Conservation (phyloP, 2,888 invertebrate species). For the Xanthia icteritia region DNA sequence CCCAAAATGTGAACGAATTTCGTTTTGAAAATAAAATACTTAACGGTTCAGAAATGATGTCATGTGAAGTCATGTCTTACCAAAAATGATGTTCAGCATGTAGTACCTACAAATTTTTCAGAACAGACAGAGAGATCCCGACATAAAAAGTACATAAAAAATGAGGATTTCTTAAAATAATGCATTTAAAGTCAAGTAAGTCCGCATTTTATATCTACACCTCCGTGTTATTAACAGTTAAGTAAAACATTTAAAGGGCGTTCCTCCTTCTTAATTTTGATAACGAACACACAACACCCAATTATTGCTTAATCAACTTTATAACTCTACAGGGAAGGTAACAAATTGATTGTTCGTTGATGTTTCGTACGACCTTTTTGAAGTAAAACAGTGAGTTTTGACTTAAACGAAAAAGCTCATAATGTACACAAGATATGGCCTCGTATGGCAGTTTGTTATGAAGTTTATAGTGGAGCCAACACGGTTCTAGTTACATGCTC, state of each 20-base stretch:
- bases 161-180: constrained; percentile 74
- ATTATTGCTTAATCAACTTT: constrained; percentile 69
- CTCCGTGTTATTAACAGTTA: constrained; percentile 83
- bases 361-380: constrained; percentile 68
- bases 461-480: constrained; percentile 88
- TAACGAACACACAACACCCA: constrained; percentile 61
- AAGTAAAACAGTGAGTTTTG: constrained; percentile 68
- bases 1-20: constrained; percentile 20
- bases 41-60: constrained; percentile 42
- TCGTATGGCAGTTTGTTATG: constrained; percentile 89
- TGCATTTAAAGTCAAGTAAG: constrained; percentile 79
- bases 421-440: constrained; percentile 89
- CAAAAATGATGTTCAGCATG: constrained; percentile 21
- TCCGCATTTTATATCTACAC: constrained; percentile 83
- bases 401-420: constrained; percentile 89
- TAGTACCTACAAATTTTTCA: background rate
- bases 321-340: constrained; percentile 38
- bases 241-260: constrained; percentile 86
- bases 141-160: constrained; percentile 64
- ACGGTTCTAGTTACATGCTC: constrained; percentile 86
- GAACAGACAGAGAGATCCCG: background rate
- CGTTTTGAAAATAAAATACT: constrained; percentile 17
- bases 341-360: constrained; percentile 59
- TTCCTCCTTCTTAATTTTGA: constrained; percentile 73
- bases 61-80: constrained; percentile 33